phyloP scores from a whole-genome alignment of 2,113 vertebrate species.

The Dasyurus viverrinus region DNA sequence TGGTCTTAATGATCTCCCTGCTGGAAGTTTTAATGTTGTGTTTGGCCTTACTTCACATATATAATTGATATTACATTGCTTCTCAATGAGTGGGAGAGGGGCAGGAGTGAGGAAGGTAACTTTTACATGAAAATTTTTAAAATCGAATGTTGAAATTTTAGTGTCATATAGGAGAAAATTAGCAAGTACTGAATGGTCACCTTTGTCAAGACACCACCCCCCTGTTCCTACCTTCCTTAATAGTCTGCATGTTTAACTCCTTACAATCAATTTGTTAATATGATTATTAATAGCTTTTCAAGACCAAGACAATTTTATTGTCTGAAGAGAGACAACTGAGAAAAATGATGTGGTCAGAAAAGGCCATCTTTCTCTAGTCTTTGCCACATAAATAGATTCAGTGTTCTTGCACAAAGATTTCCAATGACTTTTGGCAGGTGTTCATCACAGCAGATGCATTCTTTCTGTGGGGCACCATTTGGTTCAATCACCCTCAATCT shows the following conservation, averaged over 20 bases:
- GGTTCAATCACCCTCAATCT: conserved; percentile 79
- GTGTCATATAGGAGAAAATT: not conserved
- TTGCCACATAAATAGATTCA: conserved; percentile 72
- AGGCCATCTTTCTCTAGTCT: conserved; percentile 61
- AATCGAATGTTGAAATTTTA: not conserved
- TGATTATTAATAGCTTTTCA: conserved; percentile 69
- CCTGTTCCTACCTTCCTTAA: conserved; percentile 60
- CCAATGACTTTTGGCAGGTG: conserved; percentile 75
- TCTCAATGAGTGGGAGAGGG: not conserved
- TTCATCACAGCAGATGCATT: conserved; percentile 76
- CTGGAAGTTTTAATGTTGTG: not conserved
- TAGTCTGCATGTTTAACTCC: conserved; percentile 66
- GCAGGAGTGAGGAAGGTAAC: not conserved
- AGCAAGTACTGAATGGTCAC: not conserved
- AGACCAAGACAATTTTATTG: conserved; percentile 59
- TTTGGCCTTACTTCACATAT: not conserved
- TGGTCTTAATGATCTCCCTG: not conserved
- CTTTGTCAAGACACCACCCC: not conserved
- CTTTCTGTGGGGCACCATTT: conserved; percentile 76
- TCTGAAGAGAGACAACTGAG: conserved; percentile 63
- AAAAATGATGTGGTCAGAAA: conserved; percentile 74
- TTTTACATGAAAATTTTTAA: not conserved
- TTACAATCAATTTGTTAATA: conserved; percentile 66
- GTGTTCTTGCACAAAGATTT: conserved; percentile 59
- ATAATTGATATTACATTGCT: not conserved